phyloP scores from a whole-genome alignment of 2,113 vertebrate species.

The Clarias batrachus region DNA sequence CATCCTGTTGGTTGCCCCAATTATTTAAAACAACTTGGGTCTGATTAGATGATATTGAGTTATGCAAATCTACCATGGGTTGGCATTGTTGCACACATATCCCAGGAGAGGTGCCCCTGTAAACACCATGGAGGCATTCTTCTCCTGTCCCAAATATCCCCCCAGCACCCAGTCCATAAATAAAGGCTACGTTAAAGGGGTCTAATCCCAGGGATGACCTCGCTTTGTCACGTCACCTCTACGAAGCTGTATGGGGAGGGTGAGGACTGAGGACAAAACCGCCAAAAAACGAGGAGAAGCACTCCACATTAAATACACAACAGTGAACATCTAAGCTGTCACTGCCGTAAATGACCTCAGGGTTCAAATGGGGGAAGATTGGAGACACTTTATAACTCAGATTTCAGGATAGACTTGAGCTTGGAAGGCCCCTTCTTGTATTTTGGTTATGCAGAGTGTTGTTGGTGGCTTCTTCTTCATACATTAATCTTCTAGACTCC shows the following conservation, averaged over 20 bases:
- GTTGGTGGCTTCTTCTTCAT: slow-evolving; percentile 78
- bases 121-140: slow-evolving; percentile 61
- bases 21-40: slow-evolving; percentile 62
- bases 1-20: slow-evolving; percentile 59
- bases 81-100: slow-evolving; percentile 61
- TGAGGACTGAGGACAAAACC: slow-evolving; percentile 35
- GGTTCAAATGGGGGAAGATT: slow-evolving; percentile 51
- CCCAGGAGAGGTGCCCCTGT: slow-evolving; percentile 55
- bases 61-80: slow-evolving; percentile 60
- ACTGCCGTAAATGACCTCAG: slow-evolving; percentile 63
- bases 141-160: slow-evolving; percentile 56
- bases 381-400: slow-evolving; percentile 59
- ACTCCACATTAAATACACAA: slow-evolving; percentile 64
- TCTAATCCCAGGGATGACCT: slow-evolving; percentile 68
- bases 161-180: slow-evolving; percentile 62
- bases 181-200: slow-evolving; percentile 58
- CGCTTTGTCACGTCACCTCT: slow-evolving; percentile 67
- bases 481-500: slow-evolving; percentile 82
- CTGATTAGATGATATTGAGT: slow-evolving; percentile 57
- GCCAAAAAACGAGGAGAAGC: slow-evolving; percentile 46
- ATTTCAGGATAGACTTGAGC: slow-evolving; percentile 30
- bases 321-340: slow-evolving; percentile 63
- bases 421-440: slow-evolving; percentile 55
- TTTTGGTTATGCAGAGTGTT: slow-evolving; percentile 72
- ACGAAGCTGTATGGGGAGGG: slow-evolving; percentile 34